Percentiles rank a stretch among this genome's conserved stretches.
These are phyloP conservation scores for Chaetophractus vellerosus DNA, from an alignment of 2,797 vertebrate genomes.

Conservation along the genomic window DNA sequence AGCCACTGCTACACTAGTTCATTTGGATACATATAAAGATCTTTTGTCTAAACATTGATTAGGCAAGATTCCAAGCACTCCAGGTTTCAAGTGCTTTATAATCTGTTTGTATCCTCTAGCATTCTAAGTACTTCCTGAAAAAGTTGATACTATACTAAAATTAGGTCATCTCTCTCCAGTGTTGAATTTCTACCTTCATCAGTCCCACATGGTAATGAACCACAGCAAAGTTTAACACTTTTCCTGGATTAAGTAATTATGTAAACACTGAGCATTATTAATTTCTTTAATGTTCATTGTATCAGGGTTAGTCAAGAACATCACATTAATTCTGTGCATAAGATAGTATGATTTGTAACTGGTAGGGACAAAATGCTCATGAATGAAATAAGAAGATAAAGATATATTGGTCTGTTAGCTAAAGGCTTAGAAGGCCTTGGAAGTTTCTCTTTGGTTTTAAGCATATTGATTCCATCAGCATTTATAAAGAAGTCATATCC, in stretches of 20 bases:
- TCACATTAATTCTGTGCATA: conserved; percentile 16
- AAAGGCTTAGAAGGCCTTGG: neutral
- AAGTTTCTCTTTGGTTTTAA: conserved; percentile 5
- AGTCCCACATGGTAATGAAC: neutral
- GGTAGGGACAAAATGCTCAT: neutral
- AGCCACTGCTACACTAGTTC: neutral
- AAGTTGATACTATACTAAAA: conserved; percentile 47
- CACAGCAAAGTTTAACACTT: conserved; percentile 3
- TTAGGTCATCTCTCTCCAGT: neutral
- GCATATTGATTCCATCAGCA: neutral
- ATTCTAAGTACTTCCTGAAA: neutral
- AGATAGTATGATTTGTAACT: conserved; percentile 41
- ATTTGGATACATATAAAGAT: neutral
- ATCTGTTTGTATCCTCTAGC: neutral
- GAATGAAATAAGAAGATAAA: conserved; percentile 36
- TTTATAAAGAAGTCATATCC: neutral
- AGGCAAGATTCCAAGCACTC: neutral
- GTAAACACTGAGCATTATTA: neutral
- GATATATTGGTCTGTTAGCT: conserved; percentile 9
- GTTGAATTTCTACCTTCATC: conserved; percentile 52
- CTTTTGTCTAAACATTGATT: conserved; percentile 31
- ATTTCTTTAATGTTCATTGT: conserved; percentile 31
- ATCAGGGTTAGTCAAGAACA: conserved; percentile 46
- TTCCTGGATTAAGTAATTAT: conserved; percentile 37
- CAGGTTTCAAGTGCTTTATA: conserved; percentile 24